Base-by-base conservation (phyloP, 1,140 invertebrate genomes). In the Drosophila yakuba region DNA sequence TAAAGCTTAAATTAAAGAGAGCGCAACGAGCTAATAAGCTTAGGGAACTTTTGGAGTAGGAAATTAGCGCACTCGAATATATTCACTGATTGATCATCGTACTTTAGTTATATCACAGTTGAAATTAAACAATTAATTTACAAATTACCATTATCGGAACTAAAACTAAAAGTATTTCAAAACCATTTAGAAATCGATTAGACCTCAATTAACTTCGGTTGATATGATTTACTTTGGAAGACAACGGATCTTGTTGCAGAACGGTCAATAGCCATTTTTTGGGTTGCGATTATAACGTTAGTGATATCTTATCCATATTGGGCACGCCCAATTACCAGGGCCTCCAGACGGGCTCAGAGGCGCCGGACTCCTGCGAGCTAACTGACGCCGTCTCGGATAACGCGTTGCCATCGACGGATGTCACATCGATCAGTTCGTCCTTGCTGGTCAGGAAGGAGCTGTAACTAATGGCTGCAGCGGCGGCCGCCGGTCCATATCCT, bases 381-480 rank as follows among this genome's bases (percentile, higher is more conserved):
- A 88, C 77, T 11, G 90, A 91, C 45, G 86, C 85, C 47, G 90
- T 91, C 47, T 90, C 86, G 51, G 88, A 91, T 35, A 86, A 25
- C 35, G 86, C 74, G 5, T 80, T 77, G 1, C 79, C 86, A 47
- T 91, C 90, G 45, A 91, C 90, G 17, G 90, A 91, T 62, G 86
- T 91, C 52, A 91, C 90, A 72, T 91, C 90, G 67, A 91, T 91
- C 45, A 91, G 76, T 41, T 89, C 80, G 64, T 89, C 84, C 73
- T 89, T 89, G 73, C 80, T 74, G 61, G 64, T 58, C 47, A 89
- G 68, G 17, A 74, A 89, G 62, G 84, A 69, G 45, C 77, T 68
- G 66, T 84, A 89, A 28, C 64, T 85, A 52, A 63, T 75, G 44
- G 84, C 86, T 43, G 88, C 79, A 23, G 71, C 75, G 47, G 76